Base-by-base conservation (phyloP, 2,113 vertebrate genomes). In the Scomber colias region DNA sequence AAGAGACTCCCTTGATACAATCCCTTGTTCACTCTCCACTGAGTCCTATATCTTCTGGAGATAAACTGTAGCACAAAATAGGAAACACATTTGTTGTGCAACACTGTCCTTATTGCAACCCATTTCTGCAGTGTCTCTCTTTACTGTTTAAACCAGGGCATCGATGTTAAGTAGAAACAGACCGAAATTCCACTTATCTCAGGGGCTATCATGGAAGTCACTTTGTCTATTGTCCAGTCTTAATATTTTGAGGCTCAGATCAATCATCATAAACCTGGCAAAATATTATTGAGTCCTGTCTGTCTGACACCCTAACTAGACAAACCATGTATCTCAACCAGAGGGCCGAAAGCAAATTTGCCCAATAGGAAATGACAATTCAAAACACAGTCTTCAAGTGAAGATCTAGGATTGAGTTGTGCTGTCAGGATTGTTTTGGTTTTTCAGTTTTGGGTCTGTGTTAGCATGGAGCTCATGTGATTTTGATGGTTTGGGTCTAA, bases 401-500 rank as follows among this genome's bases (percentile, higher is more conserved):
- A 19, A 71, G 51, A 69, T 82, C 27, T 40, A 31, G 69, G 70
- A 80, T 50, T 27, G n/a, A 70, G 45, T 64, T 72, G 50, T 66
- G 51, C 48, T 74, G 67, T 87, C 75, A 66, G 70, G 68, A 46
- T 72, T 65, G 30, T 83, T 75, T 67, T 12, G 17, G 51, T 64
- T 81, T 79, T 74, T 56, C 45, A 78, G 56, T 27, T 73, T 67
- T 60, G 48, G 14, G 10, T 71, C 61, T 83, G 64, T 81, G 68
- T 86, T 64, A 66, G 75, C 7, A 1, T 59, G 11, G 48, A 87
- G 71, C 61, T 69, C 84, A 77, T 85, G 82, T 82, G 81, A 86
- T 81, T 77, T 81, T 65, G 70, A 82, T 88, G 82, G 67, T 89
- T 90, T 57, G 74, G 65, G 56, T 81, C 59, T 94, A 94, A 95